Evolutionary conservation across 2,888 invertebrate genomes (phyloP).

Genomic region (Drosophila robusta): DNA sequence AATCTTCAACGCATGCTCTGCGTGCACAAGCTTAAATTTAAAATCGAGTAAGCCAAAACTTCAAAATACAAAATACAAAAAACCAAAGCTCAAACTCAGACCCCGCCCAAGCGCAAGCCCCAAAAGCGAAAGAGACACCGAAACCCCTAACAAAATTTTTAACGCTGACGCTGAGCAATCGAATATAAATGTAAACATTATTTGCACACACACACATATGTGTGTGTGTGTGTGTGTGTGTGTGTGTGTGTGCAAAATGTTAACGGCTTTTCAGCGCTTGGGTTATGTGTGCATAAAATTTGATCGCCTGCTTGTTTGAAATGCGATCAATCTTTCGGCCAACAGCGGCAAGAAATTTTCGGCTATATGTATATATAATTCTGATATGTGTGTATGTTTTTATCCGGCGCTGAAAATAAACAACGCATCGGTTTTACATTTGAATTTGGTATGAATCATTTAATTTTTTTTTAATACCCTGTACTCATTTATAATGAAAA

Average conservation of each 20-base stretch:
- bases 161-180: conserved; percentile 49
- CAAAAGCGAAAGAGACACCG: conserved; percentile 16
- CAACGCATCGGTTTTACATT: conserved; percentile 69
- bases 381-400: conserved; percentile 43
- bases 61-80: conserved; percentile 1
- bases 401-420: conserved; percentile 45
- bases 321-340: conserved; percentile 62
- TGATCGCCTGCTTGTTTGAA: conserved; percentile 58
- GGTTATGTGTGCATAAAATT: conserved; percentile 47
- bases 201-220: conserved; percentile 4
- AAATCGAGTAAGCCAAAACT: conserved; percentile 1
- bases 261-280: conserved; percentile 50
- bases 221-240: background rate
- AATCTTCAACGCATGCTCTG: background rate
- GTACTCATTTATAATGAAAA: conserved; percentile 12
- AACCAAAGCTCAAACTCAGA: conserved; percentile 1
- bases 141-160: conserved; percentile 16
- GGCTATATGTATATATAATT: conserved; percentile 11
- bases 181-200: conserved; percentile 47
- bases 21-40: background rate
- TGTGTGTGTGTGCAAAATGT: conserved; percentile 41
- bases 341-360: conserved; percentile 35
- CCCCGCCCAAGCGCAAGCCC: background rate
- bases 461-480: conserved; percentile 33
- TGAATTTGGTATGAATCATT: conserved; percentile 68